Conservation (phyloP, 2,113 vertebrate species). For the Rhizomys pruinosus region DNA sequence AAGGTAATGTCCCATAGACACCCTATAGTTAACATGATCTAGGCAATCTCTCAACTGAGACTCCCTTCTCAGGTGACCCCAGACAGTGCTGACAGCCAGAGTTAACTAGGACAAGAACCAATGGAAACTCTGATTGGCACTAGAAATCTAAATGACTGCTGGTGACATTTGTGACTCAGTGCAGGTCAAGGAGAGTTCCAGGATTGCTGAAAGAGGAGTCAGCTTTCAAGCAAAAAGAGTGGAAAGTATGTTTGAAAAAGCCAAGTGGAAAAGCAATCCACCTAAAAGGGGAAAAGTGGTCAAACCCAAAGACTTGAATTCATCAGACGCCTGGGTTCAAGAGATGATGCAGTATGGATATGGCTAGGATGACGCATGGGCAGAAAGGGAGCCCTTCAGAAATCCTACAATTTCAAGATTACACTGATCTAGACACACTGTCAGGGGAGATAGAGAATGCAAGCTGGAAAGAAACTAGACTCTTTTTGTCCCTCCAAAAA, state of each 20-base stretch:
- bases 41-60: background rate
- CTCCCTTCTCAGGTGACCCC: background rate
- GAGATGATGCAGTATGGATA: background rate
- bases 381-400: background rate
- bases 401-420: background rate
- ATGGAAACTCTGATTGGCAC: background rate
- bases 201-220: fast-evolving
- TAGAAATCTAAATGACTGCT: background rate
- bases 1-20: background rate
- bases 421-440: background rate
- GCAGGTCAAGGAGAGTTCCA: background rate
- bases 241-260: background rate
- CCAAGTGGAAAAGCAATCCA: background rate
- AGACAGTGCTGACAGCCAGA: background rate
- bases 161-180: fast-evolving
- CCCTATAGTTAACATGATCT: background rate
- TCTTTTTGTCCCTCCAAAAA: background rate
- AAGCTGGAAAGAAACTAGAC: background rate
- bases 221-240: background rate
- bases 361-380: background rate
- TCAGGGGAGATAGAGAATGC: background rate
- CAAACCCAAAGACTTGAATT: background rate
- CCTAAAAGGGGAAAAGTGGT: background rate
- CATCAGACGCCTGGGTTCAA: background rate
- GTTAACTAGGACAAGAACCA: background rate